A percentile compares a stretch with the other conserved stretches of the same genome.
Evolutionary conservation across 2,888 invertebrate species (phyloP).

Genomic region (Helicoverpa assulta): DNA sequence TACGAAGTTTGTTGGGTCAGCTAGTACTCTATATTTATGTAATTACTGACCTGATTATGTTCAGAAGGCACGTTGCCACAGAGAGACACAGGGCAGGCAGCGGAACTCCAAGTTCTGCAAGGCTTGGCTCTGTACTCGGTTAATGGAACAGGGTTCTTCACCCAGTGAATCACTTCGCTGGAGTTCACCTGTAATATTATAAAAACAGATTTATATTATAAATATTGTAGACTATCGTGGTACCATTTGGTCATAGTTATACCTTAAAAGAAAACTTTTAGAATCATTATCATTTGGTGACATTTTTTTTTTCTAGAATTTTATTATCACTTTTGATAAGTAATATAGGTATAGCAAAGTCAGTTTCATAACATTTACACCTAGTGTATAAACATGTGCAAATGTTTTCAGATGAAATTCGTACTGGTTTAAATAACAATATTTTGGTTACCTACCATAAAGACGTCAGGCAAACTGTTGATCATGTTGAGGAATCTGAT

Average conservation of each 20-base stretch:
- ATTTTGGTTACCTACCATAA: slow-evolving; percentile 78
- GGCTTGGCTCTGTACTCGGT: slow-evolving; percentile 71
- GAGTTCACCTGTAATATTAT: slow-evolving; percentile 77
- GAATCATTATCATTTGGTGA: rapidly evolving
- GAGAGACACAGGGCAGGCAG: slow-evolving; percentile 57
- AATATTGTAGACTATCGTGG: too few relatives aligned
- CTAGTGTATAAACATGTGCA: neutral
- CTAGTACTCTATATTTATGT: too few relatives aligned
- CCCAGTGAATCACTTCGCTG: slow-evolving; percentile 89
- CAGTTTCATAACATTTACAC: too few relatives aligned
- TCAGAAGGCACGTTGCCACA: slow-evolving; percentile 69
- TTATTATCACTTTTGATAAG: too few relatives aligned
- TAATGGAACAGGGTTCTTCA: slow-evolving; percentile 87
- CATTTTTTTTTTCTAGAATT: too few relatives aligned
- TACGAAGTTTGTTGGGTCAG: too few relatives aligned
- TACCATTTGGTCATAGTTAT: too few relatives aligned
- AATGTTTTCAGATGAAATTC: neutral
- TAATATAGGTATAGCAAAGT: too few relatives aligned
- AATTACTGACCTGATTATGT: slow-evolving; percentile 68
- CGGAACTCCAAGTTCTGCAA: slow-evolving; percentile 64
- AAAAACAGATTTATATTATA: neutral
- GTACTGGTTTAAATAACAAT: neutral
- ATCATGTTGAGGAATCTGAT: slow-evolving; percentile 90
- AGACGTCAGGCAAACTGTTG: slow-evolving; percentile 89
- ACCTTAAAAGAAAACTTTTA: too few relatives aligned